Percentiles rank a stretch among this genome's conserved stretches.
Conservation (phyloP, 2,888 invertebrate species). For the Agrilus mali region DNA sequence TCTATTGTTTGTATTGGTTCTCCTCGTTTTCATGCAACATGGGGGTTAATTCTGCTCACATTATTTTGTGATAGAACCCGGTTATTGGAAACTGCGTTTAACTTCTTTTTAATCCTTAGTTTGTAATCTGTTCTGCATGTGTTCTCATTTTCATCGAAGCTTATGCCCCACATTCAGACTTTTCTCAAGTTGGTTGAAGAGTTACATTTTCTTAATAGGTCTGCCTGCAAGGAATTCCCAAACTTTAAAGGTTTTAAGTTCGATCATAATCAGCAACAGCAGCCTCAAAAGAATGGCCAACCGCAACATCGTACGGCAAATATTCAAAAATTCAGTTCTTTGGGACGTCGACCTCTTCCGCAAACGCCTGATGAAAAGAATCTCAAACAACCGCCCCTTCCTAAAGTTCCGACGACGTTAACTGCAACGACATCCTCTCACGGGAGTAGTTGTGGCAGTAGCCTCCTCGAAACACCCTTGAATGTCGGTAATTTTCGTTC, state of each 20-base stretch:
- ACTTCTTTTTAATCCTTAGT: too few species aligned
- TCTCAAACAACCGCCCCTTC: conserved; percentile 28
- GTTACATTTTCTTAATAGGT: conserved; percentile 29
- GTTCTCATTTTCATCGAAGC: background rate
- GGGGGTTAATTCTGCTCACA: too few species aligned
- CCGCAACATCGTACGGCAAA: conserved; percentile 28
- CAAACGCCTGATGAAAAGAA: conserved; percentile 34
- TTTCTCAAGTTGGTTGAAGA: conserved; percentile 37
- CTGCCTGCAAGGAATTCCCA: conserved; percentile 41
- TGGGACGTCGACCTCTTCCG: conserved; percentile 33
- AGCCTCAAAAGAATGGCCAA: conserved; percentile 17
- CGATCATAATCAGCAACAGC: conserved; percentile 39
- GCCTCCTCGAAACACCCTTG: conserved; percentile 24
- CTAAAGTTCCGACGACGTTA: conserved; percentile 30
- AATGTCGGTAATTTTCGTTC: conserved; percentile 43
- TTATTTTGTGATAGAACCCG: too few species aligned
- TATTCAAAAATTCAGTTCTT: conserved; percentile 33
- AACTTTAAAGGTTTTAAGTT: conserved; percentile 37
- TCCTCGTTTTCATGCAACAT: too few species aligned
- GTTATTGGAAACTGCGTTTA: too few species aligned
- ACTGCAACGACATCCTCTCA: conserved; percentile 15
- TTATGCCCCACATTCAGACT: background rate
- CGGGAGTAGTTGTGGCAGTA: too few species aligned
- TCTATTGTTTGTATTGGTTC: too few species aligned
- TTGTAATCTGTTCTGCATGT: too few species aligned